A percentile compares a stretch with the other conserved stretches of the same genome.
Conservation (phyloP, 2,113 vertebrate genomes). For the Stigmatopora argus region DNA sequence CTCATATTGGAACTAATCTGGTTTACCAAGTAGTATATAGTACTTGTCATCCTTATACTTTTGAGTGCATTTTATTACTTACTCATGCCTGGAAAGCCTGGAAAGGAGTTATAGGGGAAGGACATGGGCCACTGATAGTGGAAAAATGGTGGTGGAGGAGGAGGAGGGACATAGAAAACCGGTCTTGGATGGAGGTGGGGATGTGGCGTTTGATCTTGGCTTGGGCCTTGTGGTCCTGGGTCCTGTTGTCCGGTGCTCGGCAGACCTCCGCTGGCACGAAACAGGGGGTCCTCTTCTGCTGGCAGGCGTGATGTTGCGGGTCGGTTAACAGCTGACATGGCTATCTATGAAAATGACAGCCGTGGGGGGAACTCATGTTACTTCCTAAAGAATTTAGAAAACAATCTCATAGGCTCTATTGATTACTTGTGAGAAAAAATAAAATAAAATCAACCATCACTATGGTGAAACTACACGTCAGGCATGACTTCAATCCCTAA, state of each 20-base stretch:
- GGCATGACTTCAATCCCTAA: too few relatives aligned
- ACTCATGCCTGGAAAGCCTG: slow-evolving; percentile 53
- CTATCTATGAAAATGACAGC: neutral
- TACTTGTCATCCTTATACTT: too few relatives aligned
- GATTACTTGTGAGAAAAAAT: too few relatives aligned
- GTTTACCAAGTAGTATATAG: too few relatives aligned
- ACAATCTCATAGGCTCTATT: too few relatives aligned
- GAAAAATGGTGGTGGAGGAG: slow-evolving; percentile 35
- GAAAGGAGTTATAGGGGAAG: slow-evolving; percentile 44
- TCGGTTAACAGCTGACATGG: neutral
- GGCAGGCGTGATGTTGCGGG: slow-evolving; percentile 8
- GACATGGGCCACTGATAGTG: slow-evolving; percentile 59
- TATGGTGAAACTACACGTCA: too few relatives aligned
- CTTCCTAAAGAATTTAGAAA: too few relatives aligned
- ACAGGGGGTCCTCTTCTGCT: neutral
- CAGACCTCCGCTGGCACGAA: neutral
- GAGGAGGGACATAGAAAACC: slow-evolving; percentile 36
- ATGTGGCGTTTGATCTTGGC: slow-evolving; percentile 18
- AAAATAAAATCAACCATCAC: too few relatives aligned
- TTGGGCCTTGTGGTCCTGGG: slow-evolving; percentile 4
- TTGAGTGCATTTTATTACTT: slow-evolving; percentile 4
- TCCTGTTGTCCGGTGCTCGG: slow-evolving; percentile 12
- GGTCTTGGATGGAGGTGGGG: slow-evolving; percentile 14
- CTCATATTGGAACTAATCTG: too few relatives aligned
- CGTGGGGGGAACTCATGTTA: too few relatives aligned